A percentile compares a stretch with the other conserved stretches of the same genome.
phyloP scores from a whole-genome alignment of 2,888 invertebrate genomes.

The Stenchaetothrips biformis region DNA sequence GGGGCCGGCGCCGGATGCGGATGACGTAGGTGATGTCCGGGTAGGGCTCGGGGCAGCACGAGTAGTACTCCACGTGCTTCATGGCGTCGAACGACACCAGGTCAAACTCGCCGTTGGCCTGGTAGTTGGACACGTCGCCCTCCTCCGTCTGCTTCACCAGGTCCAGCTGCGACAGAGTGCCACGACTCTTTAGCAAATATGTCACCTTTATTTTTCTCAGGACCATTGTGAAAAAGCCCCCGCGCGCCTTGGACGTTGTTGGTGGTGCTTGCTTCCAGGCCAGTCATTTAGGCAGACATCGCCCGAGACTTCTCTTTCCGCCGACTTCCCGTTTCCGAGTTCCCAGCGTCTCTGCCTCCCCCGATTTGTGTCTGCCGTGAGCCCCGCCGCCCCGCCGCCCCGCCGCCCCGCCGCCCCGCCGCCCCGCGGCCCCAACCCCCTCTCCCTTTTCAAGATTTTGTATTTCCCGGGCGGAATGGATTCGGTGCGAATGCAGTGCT shows the following conservation, averaged over 20 bases:
- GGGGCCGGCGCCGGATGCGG: conserved; percentile 66
- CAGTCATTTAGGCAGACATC: background rate
- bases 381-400: too few species aligned
- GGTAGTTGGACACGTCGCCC: conserved; percentile 83
- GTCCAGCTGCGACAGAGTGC: conserved; percentile 55
- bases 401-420: too few species aligned
- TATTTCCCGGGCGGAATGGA: background rate
- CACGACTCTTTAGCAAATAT: too few species aligned
- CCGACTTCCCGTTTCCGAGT: too few species aligned
- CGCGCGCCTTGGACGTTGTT: background rate
- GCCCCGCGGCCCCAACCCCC: background rate
- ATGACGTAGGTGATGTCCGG: conserved; percentile 80
- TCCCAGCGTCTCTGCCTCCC: too few species aligned
- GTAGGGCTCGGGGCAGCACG: conserved; percentile 76
- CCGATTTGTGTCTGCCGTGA: too few species aligned
- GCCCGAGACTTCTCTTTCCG: too few species aligned
- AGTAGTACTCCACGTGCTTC: conserved; percentile 68
- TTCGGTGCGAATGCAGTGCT: too few species aligned
- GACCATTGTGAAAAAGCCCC: background rate
- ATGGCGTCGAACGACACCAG: conserved; percentile 69
- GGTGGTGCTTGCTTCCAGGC: too few species aligned
- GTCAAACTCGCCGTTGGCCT: conserved; percentile 87
- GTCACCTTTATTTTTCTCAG: too few species aligned
- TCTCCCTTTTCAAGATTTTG: background rate
- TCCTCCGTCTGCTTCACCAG: conserved; percentile 70